Conservation (phyloP, 2,888 invertebrate species). For the Nezara viridula region DNA sequence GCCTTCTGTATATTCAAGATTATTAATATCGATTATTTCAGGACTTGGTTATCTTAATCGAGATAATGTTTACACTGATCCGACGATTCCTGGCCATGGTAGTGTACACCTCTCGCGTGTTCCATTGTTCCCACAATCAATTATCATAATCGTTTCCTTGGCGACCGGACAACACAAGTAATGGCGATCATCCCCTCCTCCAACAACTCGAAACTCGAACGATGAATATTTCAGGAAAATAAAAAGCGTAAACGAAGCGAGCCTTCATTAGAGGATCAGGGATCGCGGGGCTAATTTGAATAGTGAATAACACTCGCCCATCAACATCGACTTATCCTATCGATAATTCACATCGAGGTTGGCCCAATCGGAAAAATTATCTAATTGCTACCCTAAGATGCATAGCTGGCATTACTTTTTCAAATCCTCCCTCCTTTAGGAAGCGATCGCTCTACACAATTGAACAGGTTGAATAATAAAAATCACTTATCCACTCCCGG, state of each 20-base stretch:
- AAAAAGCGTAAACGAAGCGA: conserved; percentile 13
- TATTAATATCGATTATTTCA: neutral
- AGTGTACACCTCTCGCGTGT: neutral
- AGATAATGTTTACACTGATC: neutral
- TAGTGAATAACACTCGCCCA: neutral
- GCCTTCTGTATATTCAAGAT: neutral
- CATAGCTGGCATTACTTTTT: neutral
- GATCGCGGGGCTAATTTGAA: conserved; percentile 36
- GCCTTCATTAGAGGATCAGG: neutral
- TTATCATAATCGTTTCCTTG: conserved; percentile 53
- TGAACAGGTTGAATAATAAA: conserved; percentile 38
- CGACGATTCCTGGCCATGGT: neutral
- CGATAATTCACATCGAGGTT: neutral
- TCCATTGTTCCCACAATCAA: conserved; percentile 25
- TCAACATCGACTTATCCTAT: neutral
- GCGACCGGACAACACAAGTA: conserved; percentile 29
- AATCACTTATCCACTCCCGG: neutral
- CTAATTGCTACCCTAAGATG: conserved; percentile 21
- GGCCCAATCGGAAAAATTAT: neutral
- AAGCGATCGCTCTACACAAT: neutral
- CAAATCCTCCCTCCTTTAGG: neutral
- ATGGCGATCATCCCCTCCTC: neutral
- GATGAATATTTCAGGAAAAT: conserved; percentile 43
- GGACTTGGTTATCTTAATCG: neutral
- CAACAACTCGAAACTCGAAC: no score